Conservation (phyloP, 2,797 vertebrate species). For the Cephalopachus bancanus region DNA sequence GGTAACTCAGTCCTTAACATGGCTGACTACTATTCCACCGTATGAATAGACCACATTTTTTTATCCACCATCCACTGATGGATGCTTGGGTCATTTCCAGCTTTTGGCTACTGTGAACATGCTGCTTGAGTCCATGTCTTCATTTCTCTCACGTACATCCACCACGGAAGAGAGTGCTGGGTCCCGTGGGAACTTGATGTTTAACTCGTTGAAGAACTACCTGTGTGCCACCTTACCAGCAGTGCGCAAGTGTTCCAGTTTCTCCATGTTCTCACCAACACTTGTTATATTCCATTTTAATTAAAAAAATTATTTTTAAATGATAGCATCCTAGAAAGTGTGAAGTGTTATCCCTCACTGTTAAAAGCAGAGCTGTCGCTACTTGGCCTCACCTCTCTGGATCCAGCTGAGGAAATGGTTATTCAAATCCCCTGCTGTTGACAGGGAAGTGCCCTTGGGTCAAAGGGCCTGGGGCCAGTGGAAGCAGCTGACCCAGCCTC, state of each 20-base stretch:
- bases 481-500: background rate
- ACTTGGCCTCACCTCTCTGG: background rate
- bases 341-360: background rate
- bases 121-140: background rate
- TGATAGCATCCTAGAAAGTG: background rate
- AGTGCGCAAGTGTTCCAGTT: rapidly evolving
- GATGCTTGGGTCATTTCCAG: background rate
- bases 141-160: rapidly evolving
- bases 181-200: too few species aligned
- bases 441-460: background rate
- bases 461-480: rapidly evolving
- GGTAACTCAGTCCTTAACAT: rapidly evolving
- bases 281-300: background rate
- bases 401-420: background rate
- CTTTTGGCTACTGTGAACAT: background rate
- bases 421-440: background rate
- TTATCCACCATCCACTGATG: rapidly evolving
- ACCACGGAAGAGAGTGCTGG: background rate
- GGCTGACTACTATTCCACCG: background rate
- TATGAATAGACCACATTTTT: rapidly evolving
- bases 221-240: background rate
- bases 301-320: background rate
- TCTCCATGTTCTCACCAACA: background rate
- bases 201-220: background rate
- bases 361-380: background rate